Evolutionary conservation across 2,888 invertebrate species (phyloP), one percentile per base, ranked within the genome.

Genomic region (Anaspis maculata): DNA sequence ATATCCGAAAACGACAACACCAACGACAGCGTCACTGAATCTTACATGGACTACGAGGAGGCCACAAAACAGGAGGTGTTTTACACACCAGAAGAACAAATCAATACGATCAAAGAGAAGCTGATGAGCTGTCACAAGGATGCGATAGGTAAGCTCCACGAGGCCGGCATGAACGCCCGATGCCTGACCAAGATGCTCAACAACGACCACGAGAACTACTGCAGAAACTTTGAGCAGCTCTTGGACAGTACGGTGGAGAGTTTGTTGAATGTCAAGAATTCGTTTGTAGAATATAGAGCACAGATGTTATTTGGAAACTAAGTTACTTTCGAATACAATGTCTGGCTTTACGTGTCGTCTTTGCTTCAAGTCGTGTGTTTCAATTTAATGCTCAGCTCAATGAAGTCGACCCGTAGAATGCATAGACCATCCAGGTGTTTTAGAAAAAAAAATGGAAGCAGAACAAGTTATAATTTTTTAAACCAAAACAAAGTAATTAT

Each of bases 171-270:
- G 55, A 82, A 87, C 60, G 78, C 79, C 54, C 67, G 70, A 59
- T 77, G 73, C 44, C 73, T 92, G 43, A 74, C 89, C 49, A 74
- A 76, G 52, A 75, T 81, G 67, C 87, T 90, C 12, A 77, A 86
- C 47, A 84, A 85, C 62, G 90, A 92, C 26, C 89, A 88, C 66
- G 92, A 91, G 69, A 86, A 83, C 37, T 91, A 91, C 70, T 37
- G 85, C 85, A 55, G 77, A 82, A 83, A 87, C 48, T 79, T 90
- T 70, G 88, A 90, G 66, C 76, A 78, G 50, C 70, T 90, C 25
- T 74, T 91, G 53, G 74, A 79, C 54, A 84, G 87, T 62, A 80
- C 86, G 56, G 72, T 86, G 40, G 78, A 48, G 25, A 45, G 44
- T 39, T 46, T 57, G 39, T 74, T 75, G 46, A 76, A 76, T 58